Evolutionary conservation across 2,888 invertebrate species (phyloP), one percentile per base, ranked within the genome.

Genomic region (Orchesella flavescens): DNA sequence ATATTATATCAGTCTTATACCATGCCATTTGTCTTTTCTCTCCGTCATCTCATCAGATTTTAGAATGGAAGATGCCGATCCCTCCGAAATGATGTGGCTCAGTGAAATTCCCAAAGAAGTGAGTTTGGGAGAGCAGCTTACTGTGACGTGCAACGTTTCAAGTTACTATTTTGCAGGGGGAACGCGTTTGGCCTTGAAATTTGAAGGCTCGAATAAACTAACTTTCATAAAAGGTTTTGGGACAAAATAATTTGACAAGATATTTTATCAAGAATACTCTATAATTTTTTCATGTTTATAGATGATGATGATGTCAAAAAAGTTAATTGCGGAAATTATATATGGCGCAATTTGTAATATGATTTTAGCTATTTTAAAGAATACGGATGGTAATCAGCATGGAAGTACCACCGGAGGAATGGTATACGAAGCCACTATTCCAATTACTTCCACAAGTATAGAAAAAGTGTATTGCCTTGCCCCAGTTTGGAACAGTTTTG

Each of bases 391-490:
- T 34, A 34, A 34, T 34, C 34, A 34, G 7, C 7, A 15, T 2
- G 21, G 13, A 21, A 15, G 59, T 63, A 79, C 24, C 63, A 77
- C 13, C 9, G 63, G 15, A 21, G 59, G 78, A 0, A 72, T 55
- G 2, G 71, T 75, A 21, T 49, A 76, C 12, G 84, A 86, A 69
- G 76, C 75, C 0, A 76, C 66, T 17, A 65, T 84, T 53, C 76
- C 84, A 5, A 71, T 86, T 17, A 79, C 78, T 15, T 43, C 63
- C 9, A 65, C 46, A n/a, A 75, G 34, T n/a, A 44, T 86, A 23
- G 84, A 86, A 61, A 55, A 77, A 24, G 72, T 86, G 57, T 86
- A 84, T 59, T 86, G 86, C 80, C 78, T 86, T 69, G 86, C 86
- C 69, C 86, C 86, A 24, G 57, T 83, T 9, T 86, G 86, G 86